phyloP scores from a whole-genome alignment of 2,113 vertebrate species.

The Strix aluco region DNA sequence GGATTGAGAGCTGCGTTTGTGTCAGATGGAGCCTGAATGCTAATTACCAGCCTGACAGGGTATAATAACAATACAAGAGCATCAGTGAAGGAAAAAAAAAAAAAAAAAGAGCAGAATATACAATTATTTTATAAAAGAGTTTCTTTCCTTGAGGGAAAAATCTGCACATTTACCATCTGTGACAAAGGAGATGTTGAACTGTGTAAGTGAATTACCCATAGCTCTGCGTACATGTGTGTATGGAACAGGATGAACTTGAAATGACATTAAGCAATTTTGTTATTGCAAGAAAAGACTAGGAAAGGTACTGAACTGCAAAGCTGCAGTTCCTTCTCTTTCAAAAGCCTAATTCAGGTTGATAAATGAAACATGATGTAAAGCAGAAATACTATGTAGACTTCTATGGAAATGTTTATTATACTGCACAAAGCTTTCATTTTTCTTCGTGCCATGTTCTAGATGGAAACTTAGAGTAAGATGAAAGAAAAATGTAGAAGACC shows the following conservation, averaged over 20 bases:
- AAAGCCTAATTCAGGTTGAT: conserved; percentile 50
- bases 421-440: conserved; percentile 48
- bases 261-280: conserved; percentile 72
- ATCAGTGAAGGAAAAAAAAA: conserved; percentile 44
- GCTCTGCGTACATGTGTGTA: conserved; percentile 41
- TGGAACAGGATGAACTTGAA: conserved; percentile 71
- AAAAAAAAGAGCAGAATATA: conserved; percentile 69
- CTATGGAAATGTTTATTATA: conserved; percentile 38
- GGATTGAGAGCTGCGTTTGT: conserved; percentile 56
- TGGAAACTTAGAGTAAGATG: neutral
- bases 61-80: conserved; percentile 70
- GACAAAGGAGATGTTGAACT: conserved; percentile 68
- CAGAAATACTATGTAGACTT: conserved; percentile 40
- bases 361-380: conserved; percentile 61
- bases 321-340: conserved; percentile 38
- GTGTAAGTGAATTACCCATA: conserved; percentile 63
- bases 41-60: conserved; percentile 72
- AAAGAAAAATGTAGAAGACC: neutral
- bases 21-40: conserved; percentile 61
- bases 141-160: conserved; percentile 73
- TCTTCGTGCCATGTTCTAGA: neutral
- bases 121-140: conserved; percentile 75
- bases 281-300: conserved; percentile 52
- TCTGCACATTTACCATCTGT: conserved; percentile 72
- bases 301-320: conserved; percentile 52